phyloP scores from a whole-genome alignment of 2,888 invertebrate species.

The Nezara viridula region DNA sequence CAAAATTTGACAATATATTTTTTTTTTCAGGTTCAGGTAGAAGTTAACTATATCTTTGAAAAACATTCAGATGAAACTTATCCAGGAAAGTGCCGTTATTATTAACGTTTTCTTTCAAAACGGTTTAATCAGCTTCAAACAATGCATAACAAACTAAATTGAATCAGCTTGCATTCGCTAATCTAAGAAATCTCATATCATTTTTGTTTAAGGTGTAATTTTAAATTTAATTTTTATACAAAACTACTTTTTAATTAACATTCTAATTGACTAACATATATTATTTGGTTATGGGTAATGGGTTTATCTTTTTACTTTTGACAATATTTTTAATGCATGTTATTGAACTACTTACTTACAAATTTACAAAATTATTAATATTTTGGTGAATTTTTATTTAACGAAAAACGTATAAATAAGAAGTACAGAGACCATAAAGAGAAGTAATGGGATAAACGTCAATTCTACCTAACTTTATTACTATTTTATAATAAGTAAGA shows the following conservation, averaged over 20 bases:
- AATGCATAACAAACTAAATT: not conserved
- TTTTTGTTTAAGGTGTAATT: not conserved
- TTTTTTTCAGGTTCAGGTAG: slow-evolving; percentile 38
- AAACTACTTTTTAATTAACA: not conserved
- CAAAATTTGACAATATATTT: too few species aligned
- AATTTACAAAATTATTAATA: too few species aligned
- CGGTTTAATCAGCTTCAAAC: not conserved
- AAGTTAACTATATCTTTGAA: not conserved
- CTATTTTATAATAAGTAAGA: too few species aligned
- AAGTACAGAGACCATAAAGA: too few species aligned
- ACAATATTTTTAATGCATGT: not conserved
- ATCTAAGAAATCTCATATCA: not conserved
- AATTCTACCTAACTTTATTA: too few species aligned
- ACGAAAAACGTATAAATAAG: too few species aligned
- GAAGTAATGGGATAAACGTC: too few species aligned
- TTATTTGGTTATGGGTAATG: not conserved
- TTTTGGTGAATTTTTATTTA: too few species aligned
- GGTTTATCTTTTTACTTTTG: too few species aligned
- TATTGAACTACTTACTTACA: not conserved
- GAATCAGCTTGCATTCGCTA: not conserved
- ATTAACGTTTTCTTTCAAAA: not conserved
- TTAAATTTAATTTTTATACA: not conserved
- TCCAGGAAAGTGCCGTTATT: not conserved
- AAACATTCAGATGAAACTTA: not conserved
- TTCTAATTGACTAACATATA: not conserved